Evolutionary conservation across 35 echinoderm and acorn worm genomes (phyloP), one percentile per base, ranked within the genome.

Genomic region (Strongylocentrotus purpuratus): DNA sequence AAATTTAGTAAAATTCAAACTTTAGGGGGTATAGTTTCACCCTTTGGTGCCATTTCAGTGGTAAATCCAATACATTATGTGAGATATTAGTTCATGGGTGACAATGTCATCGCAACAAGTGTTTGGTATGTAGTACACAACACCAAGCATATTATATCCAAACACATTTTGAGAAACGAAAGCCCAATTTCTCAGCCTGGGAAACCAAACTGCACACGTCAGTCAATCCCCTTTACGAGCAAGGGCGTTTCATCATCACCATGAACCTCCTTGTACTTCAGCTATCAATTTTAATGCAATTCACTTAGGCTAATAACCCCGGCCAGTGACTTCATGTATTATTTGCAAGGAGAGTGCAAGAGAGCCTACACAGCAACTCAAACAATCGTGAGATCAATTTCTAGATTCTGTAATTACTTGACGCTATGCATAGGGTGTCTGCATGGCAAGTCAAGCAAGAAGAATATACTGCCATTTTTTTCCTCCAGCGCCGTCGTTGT

Each of bases 331-430:
- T 93, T 93, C 91, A 93, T 93, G 48, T 93, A 93, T 93, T 93
- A 93, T 93, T 93, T 93, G 91, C 31, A 47, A 93, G 48, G 48
- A 47, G 31, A 93, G 48, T 13, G 13, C 9, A 14, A 93, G 48
- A 52, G 46, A 93, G 91, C 91, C 25, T 22, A 58, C 46, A 25
- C 87, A 89, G 33, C 32, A 46, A 50, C 91, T 93, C 91, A 58
- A 50, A 93, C 91, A 93, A 93, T 93, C 48, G 91, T 93, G 46
- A 58, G 91, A 93, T 58, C 91, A 93, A 93, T 93, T 78, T 47
- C 46, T 93, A 93, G 91, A 50, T 93, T 93, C 91, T 93, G 91
- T 93, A 93, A 93, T 93, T 93, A 93, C 91, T 93, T 93, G 91
- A 58, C 91, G 32, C 46, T 93, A 93, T 46, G 91, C 91, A 46